phyloP scores from a whole-genome alignment of 1,140 invertebrate genomes.

The Epicauta chinensis region DNA sequence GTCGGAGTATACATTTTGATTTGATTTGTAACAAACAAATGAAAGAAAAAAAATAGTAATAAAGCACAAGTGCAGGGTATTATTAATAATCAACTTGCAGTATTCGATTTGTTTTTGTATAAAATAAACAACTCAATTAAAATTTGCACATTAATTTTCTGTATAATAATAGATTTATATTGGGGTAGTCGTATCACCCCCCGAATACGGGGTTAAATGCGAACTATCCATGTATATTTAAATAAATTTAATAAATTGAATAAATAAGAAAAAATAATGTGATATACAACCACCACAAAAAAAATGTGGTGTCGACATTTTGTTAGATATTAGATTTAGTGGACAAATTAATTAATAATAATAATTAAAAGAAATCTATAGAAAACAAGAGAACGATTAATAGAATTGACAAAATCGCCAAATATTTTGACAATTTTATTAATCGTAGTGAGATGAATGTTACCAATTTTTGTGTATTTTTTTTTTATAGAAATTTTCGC shows the following conservation, averaged over 20 bases:
- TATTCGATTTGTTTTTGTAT: not conserved
- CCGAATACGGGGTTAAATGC: too few relatives aligned
- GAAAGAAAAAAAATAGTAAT: too few relatives aligned
- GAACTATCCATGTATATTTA: too few relatives aligned
- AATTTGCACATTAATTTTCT: too few relatives aligned
- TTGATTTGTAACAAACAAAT: too few relatives aligned
- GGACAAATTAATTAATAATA: slow-evolving; percentile 13
- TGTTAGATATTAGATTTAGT: slow-evolving; percentile 17
- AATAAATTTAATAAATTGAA: too few relatives aligned
- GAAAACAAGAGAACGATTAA: not conserved
- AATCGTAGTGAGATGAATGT: slow-evolving; percentile 31
- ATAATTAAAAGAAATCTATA: not conserved
- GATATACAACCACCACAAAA: slow-evolving; percentile 27
- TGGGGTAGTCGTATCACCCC: too few relatives aligned
- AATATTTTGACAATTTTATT: not conserved
- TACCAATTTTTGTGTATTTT: slow-evolving; percentile 30
- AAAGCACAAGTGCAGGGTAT: slow-evolving; percentile 30
- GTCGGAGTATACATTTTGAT: too few relatives aligned
- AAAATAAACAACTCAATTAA: too few relatives aligned
- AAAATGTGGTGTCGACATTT: slow-evolving; percentile 14
- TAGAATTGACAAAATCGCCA: slow-evolving; percentile 5
- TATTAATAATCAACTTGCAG: slow-evolving; percentile 34
- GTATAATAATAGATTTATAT: too few relatives aligned
- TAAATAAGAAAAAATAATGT: slow-evolving; percentile 19
- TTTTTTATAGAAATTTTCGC: slow-evolving; percentile 13